phyloP scores from a whole-genome alignment of 2,888 invertebrate species.

The Oscheius myriophilus region DNA sequence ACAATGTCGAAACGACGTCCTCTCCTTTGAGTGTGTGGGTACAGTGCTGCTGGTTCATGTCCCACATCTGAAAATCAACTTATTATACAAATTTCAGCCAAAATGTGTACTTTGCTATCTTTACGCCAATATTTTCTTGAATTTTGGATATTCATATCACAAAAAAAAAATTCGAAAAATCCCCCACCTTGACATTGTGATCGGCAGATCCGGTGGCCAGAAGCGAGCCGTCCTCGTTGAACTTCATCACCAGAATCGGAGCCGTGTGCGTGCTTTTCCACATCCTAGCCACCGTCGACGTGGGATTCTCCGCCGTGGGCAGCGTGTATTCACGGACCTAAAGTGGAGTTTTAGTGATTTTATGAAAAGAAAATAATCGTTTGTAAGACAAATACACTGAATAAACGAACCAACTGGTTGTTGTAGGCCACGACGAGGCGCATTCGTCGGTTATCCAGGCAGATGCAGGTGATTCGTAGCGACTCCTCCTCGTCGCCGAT shows the following conservation, averaged over 20 bases:
- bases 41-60: slow-evolving; percentile 54
- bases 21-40: slow-evolving; percentile 59
- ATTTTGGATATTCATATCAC: background rate
- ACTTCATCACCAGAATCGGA: slow-evolving; percentile 56
- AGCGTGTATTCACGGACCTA: slow-evolving; percentile 45
- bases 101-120: background rate
- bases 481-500: slow-evolving; percentile 61
- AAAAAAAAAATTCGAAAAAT: too few species aligned
- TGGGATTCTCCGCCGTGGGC: slow-evolving; percentile 33
- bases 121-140: too few species aligned
- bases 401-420: slow-evolving; percentile 40
- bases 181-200: slow-evolving; percentile 50
- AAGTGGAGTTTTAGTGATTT: too few species aligned
- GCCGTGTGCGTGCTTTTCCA: slow-evolving; percentile 62
- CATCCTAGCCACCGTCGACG: slow-evolving; percentile 36
- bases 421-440: slow-evolving; percentile 61
- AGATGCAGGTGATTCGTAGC: slow-evolving; percentile 55
- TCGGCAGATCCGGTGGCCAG: slow-evolving; percentile 58
- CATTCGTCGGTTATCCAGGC: slow-evolving; percentile 46
- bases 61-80: slow-evolving; percentile 48
- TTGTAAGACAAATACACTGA: background rate
- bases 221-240: slow-evolving; percentile 38
- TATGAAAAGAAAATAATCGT: too few species aligned
- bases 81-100: background rate
- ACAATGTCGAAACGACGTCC: slow-evolving; percentile 52